Evolutionary conservation across 2,797 vertebrate species (phyloP).

Genomic region (Merluccius polli): DNA sequence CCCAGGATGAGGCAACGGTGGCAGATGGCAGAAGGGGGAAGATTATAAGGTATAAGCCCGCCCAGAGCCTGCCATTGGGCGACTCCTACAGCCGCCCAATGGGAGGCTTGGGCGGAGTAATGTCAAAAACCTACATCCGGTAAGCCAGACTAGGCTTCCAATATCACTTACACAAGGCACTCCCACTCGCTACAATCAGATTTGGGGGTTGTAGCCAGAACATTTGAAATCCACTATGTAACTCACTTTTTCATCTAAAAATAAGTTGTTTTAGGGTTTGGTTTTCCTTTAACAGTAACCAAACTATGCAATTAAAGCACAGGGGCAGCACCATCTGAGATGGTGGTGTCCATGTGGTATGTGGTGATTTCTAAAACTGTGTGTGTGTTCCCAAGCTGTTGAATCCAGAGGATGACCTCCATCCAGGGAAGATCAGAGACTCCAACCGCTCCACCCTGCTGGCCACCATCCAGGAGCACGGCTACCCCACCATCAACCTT

Average conservation of each 20-base stretch:
- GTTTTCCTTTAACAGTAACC: neutral
- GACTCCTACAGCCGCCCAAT: no score
- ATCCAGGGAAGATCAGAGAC: slow-evolving; percentile 97
- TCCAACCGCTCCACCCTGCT: slow-evolving; percentile 96
- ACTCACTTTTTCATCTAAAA: neutral
- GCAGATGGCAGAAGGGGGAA: no score
- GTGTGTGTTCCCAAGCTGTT: slow-evolving; percentile 75
- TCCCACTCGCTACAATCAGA: neutral
- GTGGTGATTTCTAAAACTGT: neutral
- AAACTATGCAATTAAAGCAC: no score
- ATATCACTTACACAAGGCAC: neutral
- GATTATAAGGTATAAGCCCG: no score
- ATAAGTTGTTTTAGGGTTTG: neutral
- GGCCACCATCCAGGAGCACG: slow-evolving; percentile 98
- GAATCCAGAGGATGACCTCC: slow-evolving; percentile 97
- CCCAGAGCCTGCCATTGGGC: no score
- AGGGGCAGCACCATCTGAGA: no score
- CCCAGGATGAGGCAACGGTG: no score
- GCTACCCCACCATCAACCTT: slow-evolving; percentile 97
- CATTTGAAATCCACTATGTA: neutral
- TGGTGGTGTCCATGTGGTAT: no score
- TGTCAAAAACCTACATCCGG: no score
- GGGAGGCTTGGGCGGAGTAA: no score
- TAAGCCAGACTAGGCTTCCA: no score
- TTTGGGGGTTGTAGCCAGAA: neutral